Evolutionary conservation across 1,140 invertebrate genomes (phyloP).

Genomic region (Chrysopa pallens): DNA sequence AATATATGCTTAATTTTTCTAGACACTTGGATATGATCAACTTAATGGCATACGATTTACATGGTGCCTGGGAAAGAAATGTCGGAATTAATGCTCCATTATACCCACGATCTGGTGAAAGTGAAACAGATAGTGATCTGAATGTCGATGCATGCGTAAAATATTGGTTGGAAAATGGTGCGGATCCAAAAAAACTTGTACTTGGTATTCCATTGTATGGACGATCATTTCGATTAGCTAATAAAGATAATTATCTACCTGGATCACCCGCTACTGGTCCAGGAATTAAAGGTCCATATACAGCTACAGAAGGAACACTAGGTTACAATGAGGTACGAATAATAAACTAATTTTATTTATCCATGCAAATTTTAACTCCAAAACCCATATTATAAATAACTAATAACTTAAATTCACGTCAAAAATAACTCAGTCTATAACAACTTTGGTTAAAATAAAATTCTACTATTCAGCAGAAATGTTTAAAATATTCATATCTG

Average conservation of each 20-base stretch:
- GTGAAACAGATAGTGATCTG: constrained; percentile 9
- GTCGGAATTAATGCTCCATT: constrained; percentile 38
- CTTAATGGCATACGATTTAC: constrained; percentile 49
- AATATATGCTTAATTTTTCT: constrained; percentile 5
- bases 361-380: no score
- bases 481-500: no score
- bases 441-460: no score
- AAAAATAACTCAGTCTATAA: no score
- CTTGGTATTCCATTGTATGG: constrained; percentile 45
- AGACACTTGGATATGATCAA: constrained; percentile 42
- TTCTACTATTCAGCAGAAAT: no score
- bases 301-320: constrained; percentile 32
- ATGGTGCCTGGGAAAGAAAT: constrained; percentile 38
- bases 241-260: constrained; percentile 20
- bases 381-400: no score
- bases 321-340: constrained; percentile 39
- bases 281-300: constrained; percentile 30
- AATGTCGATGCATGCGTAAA: constrained; percentile 15
- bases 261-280: constrained; percentile 26
- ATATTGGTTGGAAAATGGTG: constrained; percentile 1
- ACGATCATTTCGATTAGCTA: constrained; percentile 32
- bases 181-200: constrained; percentile 30
- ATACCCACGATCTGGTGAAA: constrained; percentile 27
- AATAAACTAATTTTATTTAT: no score
- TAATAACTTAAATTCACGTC: no score